Percentiles rank a stretch among this genome's conserved stretches.
Evolutionary conservation across 1,140 invertebrate genomes (phyloP).

Genomic region (Papilio polyxenes): DNA sequence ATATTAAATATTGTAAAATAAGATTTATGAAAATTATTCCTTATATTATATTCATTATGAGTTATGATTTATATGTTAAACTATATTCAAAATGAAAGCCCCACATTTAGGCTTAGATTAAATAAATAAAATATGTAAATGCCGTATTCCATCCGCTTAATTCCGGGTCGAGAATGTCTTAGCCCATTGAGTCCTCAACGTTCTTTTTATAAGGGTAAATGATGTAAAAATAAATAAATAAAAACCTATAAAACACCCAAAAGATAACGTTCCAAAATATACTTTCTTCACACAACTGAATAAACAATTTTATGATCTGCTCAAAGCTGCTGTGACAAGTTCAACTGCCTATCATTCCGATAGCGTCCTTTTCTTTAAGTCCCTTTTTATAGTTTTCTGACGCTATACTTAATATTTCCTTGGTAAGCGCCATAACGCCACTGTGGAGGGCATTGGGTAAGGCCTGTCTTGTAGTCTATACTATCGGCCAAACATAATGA

Average conservation of each 20-base stretch:
- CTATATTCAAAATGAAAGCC: background rate
- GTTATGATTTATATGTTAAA: background rate
- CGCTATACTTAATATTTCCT: too few species aligned
- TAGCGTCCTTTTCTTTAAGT: conserved; percentile 5
- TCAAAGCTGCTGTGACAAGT: conserved; percentile 1
- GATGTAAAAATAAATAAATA: conserved; percentile 8
- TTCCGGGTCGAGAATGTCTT: conserved; percentile 21
- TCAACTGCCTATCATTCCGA: background rate
- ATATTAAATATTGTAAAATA: too few species aligned
- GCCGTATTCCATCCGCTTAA: conserved; percentile 5
- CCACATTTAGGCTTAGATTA: background rate
- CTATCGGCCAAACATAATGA: too few species aligned
- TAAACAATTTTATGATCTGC: conserved; percentile 18
- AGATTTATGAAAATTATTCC: too few species aligned
- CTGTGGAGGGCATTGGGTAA: too few species aligned
- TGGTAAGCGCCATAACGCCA: too few species aligned
- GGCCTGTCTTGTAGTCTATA: too few species aligned
- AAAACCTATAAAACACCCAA: conserved; percentile 4
- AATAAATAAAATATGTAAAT: conserved; percentile 21
- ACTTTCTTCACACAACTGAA: conserved; percentile 5
- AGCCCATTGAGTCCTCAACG: background rate
- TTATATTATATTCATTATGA: too few species aligned
- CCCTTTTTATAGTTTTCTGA: too few species aligned
- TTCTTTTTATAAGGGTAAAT: conserved; percentile 22
- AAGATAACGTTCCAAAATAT: conserved; percentile 10